Conservation (phyloP, 2,797 vertebrate species). For the Lutjanus campechanus region DNA sequence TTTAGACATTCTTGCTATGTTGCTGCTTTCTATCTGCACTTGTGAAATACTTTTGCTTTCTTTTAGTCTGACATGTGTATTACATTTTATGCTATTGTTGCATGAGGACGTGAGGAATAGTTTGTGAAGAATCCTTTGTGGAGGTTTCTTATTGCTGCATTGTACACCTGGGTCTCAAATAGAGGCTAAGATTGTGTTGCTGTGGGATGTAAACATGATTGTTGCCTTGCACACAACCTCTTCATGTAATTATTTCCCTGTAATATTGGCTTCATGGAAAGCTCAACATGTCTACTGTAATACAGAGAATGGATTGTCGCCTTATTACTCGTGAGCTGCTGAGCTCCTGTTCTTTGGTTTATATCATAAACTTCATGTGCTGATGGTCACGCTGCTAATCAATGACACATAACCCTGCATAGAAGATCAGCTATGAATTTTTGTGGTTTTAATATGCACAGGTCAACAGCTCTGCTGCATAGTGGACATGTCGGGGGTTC, state of each 20-base stretch:
- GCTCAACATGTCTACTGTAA: constrained; percentile 6
- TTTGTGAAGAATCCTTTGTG: neutral
- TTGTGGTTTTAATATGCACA: constrained; percentile 1
- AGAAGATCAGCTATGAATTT: neutral
- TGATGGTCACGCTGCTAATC: constrained; percentile 8
- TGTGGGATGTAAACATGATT: constrained; percentile 17
- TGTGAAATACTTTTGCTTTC: neutral
- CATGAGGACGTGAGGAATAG: neutral
- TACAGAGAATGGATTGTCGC: neutral
- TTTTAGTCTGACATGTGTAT: neutral
- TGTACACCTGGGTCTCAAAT: constrained; percentile 26
- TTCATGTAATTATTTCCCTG: constrained; percentile 23
- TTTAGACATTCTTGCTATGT: neutral
- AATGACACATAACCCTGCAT: neutral
- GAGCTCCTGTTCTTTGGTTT: neutral
- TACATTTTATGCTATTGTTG: constrained; percentile 8
- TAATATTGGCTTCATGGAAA: constrained; percentile 8
- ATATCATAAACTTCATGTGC: neutral
- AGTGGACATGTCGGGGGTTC: neutral
- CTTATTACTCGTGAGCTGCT: neutral
- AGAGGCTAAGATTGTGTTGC: constrained; percentile 9
- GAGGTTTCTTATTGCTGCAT: neutral
- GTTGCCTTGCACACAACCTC: constrained; percentile 10
- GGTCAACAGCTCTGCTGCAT: constrained; percentile 13
- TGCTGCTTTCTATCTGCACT: neutral